phyloP scores from a whole-genome alignment of 2,113 vertebrate species.

The Tringa solitaria region DNA sequence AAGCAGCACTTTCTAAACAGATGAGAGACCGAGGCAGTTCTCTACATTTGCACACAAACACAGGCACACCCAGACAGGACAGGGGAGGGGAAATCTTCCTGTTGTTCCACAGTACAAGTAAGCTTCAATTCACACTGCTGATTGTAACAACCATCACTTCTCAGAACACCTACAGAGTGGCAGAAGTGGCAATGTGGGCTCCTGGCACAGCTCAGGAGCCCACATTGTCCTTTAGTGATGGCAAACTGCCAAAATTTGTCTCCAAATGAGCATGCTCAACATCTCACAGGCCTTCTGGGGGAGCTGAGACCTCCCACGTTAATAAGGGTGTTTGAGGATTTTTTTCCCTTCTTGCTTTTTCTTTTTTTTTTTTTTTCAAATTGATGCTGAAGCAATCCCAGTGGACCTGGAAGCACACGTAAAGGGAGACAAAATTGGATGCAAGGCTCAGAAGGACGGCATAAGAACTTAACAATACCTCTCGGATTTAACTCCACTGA shows the following conservation, averaged over 20 bases:
- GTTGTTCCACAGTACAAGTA: neutral
- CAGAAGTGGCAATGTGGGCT: neutral
- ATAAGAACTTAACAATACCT: slow-evolving; percentile 27
- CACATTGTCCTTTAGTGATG: neutral
- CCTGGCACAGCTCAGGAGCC: neutral
- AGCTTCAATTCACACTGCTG: neutral
- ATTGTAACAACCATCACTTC: neutral
- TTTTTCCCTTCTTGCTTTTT: neutral
- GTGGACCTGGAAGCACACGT: neutral
- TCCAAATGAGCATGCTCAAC: neutral
- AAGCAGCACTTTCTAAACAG: neutral
- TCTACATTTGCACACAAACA: neutral
- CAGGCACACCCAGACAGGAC: neutral
- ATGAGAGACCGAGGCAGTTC: neutral
- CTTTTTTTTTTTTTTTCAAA: neutral
- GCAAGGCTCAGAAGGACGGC: neutral
- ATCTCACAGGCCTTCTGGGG: neutral
- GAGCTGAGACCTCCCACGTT: neutral
- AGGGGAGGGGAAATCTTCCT: neutral
- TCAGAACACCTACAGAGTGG: neutral
- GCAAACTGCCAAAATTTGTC: neutral
- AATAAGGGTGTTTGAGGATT: neutral
- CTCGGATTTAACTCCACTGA: neutral
- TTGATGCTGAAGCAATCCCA: neutral
- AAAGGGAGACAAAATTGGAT: neutral